These are phyloP conservation scores for Pica pica DNA, from an alignment of 2,113 vertebrate genomes.

Conservation along the genomic window DNA sequence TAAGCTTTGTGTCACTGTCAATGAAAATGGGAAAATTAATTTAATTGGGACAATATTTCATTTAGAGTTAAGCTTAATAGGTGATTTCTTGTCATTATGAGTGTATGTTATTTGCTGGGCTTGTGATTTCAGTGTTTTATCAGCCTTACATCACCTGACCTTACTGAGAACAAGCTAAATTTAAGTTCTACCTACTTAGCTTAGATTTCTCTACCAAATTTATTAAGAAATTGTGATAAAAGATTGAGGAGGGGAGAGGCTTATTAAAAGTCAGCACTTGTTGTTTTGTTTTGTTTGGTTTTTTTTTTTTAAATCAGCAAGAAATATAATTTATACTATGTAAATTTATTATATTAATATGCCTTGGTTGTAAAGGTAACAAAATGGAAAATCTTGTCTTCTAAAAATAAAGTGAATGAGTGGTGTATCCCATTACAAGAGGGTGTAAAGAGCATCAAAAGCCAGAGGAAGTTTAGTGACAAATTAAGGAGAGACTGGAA, in stretches of 20 bases:
- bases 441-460: neutral
- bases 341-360: neutral
- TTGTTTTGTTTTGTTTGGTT: neutral
- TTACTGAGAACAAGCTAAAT: neutral
- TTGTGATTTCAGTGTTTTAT: neutral
- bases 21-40: neutral
- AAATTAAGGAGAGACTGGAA: neutral
- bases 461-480: neutral
- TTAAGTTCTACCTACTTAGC: neutral
- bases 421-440: neutral
- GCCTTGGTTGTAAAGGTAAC: neutral
- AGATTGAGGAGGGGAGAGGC: neutral
- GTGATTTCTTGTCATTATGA: neutral
- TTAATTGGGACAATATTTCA: neutral
- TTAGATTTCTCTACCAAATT: neutral
- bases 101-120: neutral
- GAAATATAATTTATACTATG: neutral
- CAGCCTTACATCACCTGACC: neutral
- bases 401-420: neutral
- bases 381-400: neutral
- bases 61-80: neutral
- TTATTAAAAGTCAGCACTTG: neutral
- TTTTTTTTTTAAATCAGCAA: neutral
- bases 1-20: neutral
- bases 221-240: neutral